Evolutionary conservation across 2,113 vertebrate species (phyloP).

Genomic region (Rutilus rutilus): DNA sequence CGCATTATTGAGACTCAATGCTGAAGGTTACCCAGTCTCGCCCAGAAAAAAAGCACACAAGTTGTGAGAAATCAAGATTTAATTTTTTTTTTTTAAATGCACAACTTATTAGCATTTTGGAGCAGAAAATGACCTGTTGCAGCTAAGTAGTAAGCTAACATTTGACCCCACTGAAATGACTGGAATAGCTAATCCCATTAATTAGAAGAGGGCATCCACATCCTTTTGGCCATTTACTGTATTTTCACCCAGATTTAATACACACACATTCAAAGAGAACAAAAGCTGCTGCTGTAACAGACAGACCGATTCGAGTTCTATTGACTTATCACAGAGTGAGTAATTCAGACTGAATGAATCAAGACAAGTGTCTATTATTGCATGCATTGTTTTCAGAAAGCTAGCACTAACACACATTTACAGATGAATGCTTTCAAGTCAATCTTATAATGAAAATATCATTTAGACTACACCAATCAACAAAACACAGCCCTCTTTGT

Average conservation of each 20-base stretch:
- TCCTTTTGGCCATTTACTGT: neutral
- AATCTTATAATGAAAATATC: neutral
- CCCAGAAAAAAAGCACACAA: too few species aligned
- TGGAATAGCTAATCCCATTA: neutral
- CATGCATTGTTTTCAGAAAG: neutral
- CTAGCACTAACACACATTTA: constrained; percentile 11
- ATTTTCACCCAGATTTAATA: neutral
- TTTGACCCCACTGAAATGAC: neutral
- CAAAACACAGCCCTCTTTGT: neutral
- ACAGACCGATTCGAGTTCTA: neutral
- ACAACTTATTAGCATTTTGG: neutral
- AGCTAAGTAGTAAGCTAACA: neutral
- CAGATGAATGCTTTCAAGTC: neutral
- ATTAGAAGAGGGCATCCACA: neutral
- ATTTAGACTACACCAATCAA: constrained; percentile 15
- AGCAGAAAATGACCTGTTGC: neutral
- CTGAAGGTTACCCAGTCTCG: too few species aligned
- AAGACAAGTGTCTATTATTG: neutral
- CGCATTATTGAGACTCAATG: too few species aligned
- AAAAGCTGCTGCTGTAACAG: neutral
- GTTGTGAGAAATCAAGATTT: too few species aligned
- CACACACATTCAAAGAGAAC: neutral
- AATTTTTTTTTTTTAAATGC: too few species aligned
- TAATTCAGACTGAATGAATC: neutral
- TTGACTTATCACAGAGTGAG: neutral